phyloP scores from a whole-genome alignment of 1,140 invertebrate species.

The Zaprionus ornatus region DNA sequence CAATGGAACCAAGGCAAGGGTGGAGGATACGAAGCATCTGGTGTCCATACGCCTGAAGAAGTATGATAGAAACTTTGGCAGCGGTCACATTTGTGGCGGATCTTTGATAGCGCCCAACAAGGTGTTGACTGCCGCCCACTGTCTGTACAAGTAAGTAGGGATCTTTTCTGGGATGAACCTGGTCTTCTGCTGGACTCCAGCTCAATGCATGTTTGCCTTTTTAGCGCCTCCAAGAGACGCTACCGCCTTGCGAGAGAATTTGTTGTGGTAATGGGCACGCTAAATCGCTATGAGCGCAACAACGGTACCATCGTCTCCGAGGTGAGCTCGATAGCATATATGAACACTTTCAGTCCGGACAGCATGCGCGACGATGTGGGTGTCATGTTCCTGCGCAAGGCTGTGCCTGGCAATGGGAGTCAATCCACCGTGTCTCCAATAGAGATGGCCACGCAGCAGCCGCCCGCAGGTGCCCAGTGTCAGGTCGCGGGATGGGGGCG shows the following conservation, averaged over 20 bases:
- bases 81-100: slow-evolving; percentile 83
- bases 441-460: slow-evolving; percentile 40
- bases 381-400: slow-evolving; percentile 62
- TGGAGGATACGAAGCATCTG: slow-evolving; percentile 58
- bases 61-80: slow-evolving; percentile 70
- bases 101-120: slow-evolving; percentile 77
- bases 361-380: slow-evolving; percentile 80
- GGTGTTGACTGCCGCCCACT: slow-evolving; percentile 85
- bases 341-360: slow-evolving; percentile 76
- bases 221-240: slow-evolving; percentile 60
- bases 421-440: slow-evolving; percentile 64
- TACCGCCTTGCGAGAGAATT: slow-evolving; percentile 73
- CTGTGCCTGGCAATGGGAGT: slow-evolving; percentile 16
- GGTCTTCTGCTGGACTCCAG: no score
- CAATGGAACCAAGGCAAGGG: slow-evolving; percentile 61
- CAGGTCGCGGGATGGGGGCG: slow-evolving; percentile 79
- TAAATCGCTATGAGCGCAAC: slow-evolving; percentile 68
- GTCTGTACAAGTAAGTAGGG: slow-evolving; percentile 82
- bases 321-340: slow-evolving; percentile 77
- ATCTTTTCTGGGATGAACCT: no score
- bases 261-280: slow-evolving; percentile 73
- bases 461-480: slow-evolving; percentile 51
- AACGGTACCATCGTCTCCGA: slow-evolving; percentile 69
- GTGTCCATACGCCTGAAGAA: slow-evolving; percentile 78
- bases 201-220: not conserved